Evolutionary conservation across 2,888 invertebrate genomes (phyloP).

Genomic region (Acrobasis repandana): DNA sequence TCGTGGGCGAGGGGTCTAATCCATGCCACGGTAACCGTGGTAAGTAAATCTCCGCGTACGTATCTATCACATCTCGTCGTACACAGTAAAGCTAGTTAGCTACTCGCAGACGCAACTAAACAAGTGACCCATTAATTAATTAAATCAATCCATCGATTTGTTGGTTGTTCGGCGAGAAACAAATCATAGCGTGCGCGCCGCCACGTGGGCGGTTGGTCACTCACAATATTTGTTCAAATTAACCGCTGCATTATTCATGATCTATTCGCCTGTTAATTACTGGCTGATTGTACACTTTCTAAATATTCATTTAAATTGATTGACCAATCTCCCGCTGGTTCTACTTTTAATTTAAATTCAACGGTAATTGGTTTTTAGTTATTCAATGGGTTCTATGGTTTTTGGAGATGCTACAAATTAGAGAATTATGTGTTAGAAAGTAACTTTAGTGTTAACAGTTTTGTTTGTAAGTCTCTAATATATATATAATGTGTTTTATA

Average conservation of each 20-base stretch:
- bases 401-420: background rate
- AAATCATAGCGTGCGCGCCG: background rate
- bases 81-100: too few relatives aligned
- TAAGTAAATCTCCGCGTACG: too few relatives aligned
- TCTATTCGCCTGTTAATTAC: constrained; percentile 13
- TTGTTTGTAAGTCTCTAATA: too few relatives aligned
- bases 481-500: too few relatives aligned
- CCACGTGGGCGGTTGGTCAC: background rate
- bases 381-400: too few relatives aligned
- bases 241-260: constrained; percentile 16
- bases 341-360: constrained; percentile 8
- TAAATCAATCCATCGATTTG: background rate
- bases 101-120: background rate
- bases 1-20: too few relatives aligned
- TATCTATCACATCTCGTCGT: too few relatives aligned
- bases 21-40: too few relatives aligned
- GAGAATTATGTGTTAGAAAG: background rate
- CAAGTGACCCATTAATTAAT: constrained; percentile 3
- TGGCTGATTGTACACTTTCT: constrained; percentile 7
- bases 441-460: background rate
- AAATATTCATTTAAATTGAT: constrained; percentile 9
- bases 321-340: constrained; percentile 5
- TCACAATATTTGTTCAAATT: constrained; percentile 16
- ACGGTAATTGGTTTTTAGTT: constrained; percentile 3
- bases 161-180: background rate